Base-by-base conservation (phyloP, 2,113 vertebrate species). In the Heterotilapia buettikoferi region DNA sequence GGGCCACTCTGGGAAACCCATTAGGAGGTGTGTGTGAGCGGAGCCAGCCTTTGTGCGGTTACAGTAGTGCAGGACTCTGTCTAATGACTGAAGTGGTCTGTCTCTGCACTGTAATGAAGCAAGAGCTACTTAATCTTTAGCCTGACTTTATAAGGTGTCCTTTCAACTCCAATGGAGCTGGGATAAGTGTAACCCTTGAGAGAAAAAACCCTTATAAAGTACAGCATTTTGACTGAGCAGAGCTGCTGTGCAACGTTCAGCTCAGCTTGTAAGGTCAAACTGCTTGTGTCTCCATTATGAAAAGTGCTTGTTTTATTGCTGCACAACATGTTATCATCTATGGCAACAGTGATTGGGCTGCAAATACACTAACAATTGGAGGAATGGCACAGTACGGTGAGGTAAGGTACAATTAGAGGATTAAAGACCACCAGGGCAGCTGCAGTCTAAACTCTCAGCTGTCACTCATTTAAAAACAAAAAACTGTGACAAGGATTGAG, bases 21-120 rank as follows among this genome's bases (percentile, higher is more conserved):
- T 96, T 95, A 96, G 84, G 90, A 94, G 94, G 95, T 96, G 96
- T 90, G 90, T 85, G 63, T 94, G 96, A 96, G 90, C 80, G 6
- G 84, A 91, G 89, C 90, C 95, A 96, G 96, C 85, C 80, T 56
- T 26, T 5, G 66, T 83, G 92, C 7, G 59, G 92, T 90, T 94
- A 93, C 93, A 90, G 91, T 87, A 91, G 84, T 90, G 84, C 79
- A 50, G 80, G 88, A 84, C 76, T 84, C 29, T 7, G 84, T 89
- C 92, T 93, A 93, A 95, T 92, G 84, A 91, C 84, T 92, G 89
- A 88, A 92, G 63, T 61, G 80, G 85, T 56, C 86, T 21, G 19
- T 90, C 33, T 88, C 71, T 91, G 63, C 24, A 54, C 54, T 83
- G 79, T 87, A 92, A 92, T 86, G 88, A 91, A 85, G 81, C 61